Percentiles rank a stretch among this genome's conserved stretches.
Conservation (phyloP, 2,888 invertebrate genomes). For the Rugalucina vietnamica region DNA sequence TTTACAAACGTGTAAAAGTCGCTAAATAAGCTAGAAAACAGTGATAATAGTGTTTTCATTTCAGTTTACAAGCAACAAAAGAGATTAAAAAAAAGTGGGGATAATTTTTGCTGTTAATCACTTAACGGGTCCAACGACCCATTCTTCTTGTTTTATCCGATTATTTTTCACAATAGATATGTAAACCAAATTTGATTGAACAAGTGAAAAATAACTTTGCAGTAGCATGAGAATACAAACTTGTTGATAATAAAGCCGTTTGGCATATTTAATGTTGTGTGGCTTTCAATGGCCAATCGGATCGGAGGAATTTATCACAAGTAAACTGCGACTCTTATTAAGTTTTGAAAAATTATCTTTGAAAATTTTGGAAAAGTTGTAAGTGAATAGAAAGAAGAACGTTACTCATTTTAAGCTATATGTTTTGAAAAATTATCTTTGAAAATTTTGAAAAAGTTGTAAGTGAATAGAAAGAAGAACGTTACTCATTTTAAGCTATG, state of each 20-base stretch:
- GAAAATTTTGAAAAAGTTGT: too few relatives aligned
- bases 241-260: conserved; percentile 23
- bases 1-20: background rate
- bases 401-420: too few relatives aligned
- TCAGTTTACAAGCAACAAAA: background rate
- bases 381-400: too few relatives aligned
- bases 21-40: background rate
- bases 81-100: conserved; percentile 15
- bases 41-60: conserved; percentile 15
- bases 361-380: too few relatives aligned
- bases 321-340: too few relatives aligned
- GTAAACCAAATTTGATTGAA: conserved; percentile 13
- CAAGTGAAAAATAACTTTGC: conserved; percentile 7
- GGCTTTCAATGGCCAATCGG: conserved; percentile 17
- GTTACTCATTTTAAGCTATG: too few relatives aligned
- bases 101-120: conserved; percentile 21
- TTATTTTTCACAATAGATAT: conserved; percentile 10
- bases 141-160: conserved; percentile 35
- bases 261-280: conserved; percentile 26
- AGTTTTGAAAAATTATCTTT: too few relatives aligned
- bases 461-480: too few relatives aligned
- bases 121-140: conserved; percentile 49
- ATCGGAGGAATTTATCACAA: background rate
- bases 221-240: background rate
- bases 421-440: too few relatives aligned